Conservation (phyloP, 2,113 vertebrate genomes). For the Oxyura jamaicensis region DNA sequence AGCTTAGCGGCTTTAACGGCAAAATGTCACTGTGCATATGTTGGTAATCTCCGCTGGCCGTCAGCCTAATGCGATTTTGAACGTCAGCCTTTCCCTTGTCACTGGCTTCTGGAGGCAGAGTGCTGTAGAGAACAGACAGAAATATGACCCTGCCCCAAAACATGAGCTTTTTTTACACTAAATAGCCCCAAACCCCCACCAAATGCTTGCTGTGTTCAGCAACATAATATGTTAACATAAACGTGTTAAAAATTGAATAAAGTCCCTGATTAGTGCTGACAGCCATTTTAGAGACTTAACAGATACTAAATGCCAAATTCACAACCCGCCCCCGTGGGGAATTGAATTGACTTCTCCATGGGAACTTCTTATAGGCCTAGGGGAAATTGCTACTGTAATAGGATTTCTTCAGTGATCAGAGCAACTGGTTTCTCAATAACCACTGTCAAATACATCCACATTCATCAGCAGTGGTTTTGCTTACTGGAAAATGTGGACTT, state of each 20-base stretch:
- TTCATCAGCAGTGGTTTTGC: not conserved
- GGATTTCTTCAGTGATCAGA: not conserved
- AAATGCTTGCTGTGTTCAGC: not conserved
- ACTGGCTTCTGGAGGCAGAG: not conserved
- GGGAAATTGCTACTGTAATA: not conserved
- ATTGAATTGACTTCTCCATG: not conserved
- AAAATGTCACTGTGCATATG: rapidly evolving
- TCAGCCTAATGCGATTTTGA: no score
- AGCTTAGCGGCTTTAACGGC: not conserved
- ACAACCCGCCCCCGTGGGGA: rapidly evolving
- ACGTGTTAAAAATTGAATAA: not conserved
- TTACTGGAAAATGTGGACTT: not conserved
- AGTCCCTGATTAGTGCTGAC: not conserved
- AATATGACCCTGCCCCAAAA: not conserved
- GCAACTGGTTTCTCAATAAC: not conserved
- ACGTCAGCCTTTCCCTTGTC: not conserved
- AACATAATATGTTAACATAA: not conserved
- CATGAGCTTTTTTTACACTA: not conserved
- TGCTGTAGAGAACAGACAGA: not conserved
- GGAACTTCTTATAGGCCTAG: not conserved
- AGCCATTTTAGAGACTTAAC: not conserved
- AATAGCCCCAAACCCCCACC: not conserved
- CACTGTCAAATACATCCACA: not conserved
- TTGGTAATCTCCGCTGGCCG: not conserved
- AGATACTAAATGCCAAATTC: not conserved